These are phyloP conservation scores for Musca domestica DNA, from an alignment of 1,140 invertebrate genomes.

Conservation along the genomic window DNA sequence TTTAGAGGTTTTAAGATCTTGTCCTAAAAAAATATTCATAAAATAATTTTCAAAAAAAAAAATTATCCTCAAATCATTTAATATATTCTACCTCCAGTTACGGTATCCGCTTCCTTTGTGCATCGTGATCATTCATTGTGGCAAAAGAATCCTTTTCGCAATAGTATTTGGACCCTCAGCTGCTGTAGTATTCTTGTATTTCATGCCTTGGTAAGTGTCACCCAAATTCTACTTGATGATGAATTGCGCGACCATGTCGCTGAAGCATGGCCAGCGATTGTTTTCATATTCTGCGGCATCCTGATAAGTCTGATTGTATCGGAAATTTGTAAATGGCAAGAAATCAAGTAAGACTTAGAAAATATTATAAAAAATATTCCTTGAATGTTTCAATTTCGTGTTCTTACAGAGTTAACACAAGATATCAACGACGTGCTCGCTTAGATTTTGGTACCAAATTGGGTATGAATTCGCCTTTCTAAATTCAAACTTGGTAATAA, in stretches of 20 bases:
- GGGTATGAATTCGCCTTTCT: constrained; percentile 99
- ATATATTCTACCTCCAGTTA: constrained; percentile 58
- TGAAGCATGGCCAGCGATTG: constrained; percentile 38
- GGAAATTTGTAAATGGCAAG: constrained; percentile 86
- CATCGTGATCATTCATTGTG: constrained; percentile 85
- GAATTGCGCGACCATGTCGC: constrained; percentile 28
- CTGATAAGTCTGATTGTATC: constrained; percentile 72
- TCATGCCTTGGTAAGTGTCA: constrained; percentile 32
- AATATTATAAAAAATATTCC: not conserved
- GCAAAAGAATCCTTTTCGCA: constrained; percentile 77
- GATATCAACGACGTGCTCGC: constrained; percentile 88
- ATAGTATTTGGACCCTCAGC: constrained; percentile 72
- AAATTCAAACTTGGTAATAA: constrained; percentile 22
- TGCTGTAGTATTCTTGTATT: constrained; percentile 60
- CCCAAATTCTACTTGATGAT: constrained; percentile 37
- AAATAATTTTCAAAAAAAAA: too few relatives aligned
- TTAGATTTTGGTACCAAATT: constrained; percentile 96
- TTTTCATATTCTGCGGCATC: constrained; percentile 62
- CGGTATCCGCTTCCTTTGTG: constrained; percentile 86
- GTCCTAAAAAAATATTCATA: too few relatives aligned
- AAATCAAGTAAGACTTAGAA: constrained; percentile 84
- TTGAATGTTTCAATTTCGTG: constrained; percentile 15
- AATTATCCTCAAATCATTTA: too few relatives aligned
- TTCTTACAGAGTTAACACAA: constrained; percentile 73
- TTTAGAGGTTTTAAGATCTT: too few relatives aligned